These are phyloP conservation scores for Gymnobelideus leadbeateri DNA, from an alignment of 2,113 vertebrate species.

Conservation along the genomic window DNA sequence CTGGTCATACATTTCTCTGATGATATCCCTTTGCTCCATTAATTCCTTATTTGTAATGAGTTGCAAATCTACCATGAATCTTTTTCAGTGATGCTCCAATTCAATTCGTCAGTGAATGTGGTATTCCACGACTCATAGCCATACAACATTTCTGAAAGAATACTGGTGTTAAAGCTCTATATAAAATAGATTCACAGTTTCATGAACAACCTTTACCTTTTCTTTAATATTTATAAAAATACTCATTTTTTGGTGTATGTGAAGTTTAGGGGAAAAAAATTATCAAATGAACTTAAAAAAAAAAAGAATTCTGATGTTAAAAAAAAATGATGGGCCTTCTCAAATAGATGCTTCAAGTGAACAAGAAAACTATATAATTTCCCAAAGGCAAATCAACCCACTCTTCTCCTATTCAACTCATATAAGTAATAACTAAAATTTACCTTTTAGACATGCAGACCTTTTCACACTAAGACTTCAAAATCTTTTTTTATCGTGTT, in stretches of 20 bases:
- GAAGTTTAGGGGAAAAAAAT: neutral
- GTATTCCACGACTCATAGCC: neutral
- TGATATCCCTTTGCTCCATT: neutral
- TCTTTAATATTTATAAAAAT: neutral
- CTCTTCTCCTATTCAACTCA: neutral
- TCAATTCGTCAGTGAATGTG: neutral
- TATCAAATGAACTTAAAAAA: neutral
- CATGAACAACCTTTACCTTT: neutral
- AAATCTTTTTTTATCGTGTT: conserved; percentile 19
- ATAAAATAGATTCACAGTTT: neutral
- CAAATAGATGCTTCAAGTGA: neutral
- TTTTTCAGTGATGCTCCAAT: neutral
- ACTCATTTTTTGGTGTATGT: neutral
- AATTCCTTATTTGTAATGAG: neutral
- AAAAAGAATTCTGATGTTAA: neutral
- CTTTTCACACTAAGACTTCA: conserved; percentile 17
- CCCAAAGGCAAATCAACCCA: neutral
- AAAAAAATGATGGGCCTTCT: neutral
- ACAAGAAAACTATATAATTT: neutral
- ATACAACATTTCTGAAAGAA: neutral
- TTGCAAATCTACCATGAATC: neutral
- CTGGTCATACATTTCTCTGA: neutral
- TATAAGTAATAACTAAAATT: neutral
- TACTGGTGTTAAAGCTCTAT: neutral
- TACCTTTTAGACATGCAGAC: conserved; percentile 22